Base-by-base conservation (phyloP, 2,113 vertebrate species). In the Scalopus aquaticus region DNA sequence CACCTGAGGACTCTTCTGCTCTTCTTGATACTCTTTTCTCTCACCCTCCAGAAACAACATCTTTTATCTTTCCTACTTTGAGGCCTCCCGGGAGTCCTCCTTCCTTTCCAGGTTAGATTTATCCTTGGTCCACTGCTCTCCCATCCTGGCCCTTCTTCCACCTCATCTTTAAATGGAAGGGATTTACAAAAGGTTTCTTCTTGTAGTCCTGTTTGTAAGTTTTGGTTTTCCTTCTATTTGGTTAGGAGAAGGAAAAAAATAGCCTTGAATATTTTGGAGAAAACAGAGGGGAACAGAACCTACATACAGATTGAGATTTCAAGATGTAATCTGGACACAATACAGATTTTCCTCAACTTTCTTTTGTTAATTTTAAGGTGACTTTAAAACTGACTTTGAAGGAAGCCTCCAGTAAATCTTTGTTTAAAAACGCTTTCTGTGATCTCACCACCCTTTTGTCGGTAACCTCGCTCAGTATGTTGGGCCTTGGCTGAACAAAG, bases 341-440 rank as follows among this genome's bases (percentile, higher is more conserved):
- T 46, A 69, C 0, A 82, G 19, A 78, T 46, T 87, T 93, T 60
- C 67, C 8, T 90, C 60, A 89, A n/a, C 54, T 79, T 91, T 83
- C 49, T 91, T 30, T 20, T 54, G 20, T 58, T 76, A 64, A 76
- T 74, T 90, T 86, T 83, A 91, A 94, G 46, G 64, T 87, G 70
- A 93, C 35, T 28, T 74, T 84, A 26, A 94, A 62, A 90, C 15
- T 62, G 13, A 83, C 70, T 77, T 95, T 76, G 64, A 95, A 77
- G 67, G 64, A 94, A 94, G 6, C 20, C 24, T 49, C 30, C 67
- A 86, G 76, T 17, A 86, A 76, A 60, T 86, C 17, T 69, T 89
- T 69, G 49, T 72, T 89, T 95, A 49, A 90, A 92, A 96, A 86
- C 69, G n/a, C 20, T 81, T 95, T 92, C 24, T 5, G 32, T 58